Evolutionary conservation across 2,797 vertebrate species (phyloP), one percentile per base, ranked within the genome.

Genomic region (Onychomys arenicola): DNA sequence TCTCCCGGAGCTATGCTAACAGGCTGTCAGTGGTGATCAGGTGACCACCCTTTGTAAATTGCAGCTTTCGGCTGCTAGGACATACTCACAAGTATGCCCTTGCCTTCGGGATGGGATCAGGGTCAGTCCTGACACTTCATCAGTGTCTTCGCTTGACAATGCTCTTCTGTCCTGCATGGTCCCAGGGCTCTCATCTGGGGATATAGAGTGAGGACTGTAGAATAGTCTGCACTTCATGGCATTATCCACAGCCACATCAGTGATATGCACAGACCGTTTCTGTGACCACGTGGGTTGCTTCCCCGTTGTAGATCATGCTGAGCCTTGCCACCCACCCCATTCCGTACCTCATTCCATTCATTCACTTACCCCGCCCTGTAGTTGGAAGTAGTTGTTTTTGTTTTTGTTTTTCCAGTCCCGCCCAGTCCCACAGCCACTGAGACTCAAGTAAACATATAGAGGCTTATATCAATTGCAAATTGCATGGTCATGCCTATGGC

Each of bases 281-380:
- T 29, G 25, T 52, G n/a, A 65, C 71, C 43, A 81, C n/a, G 2
- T 2, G 8, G 32, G 19, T 46, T 10, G 32, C 75, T 12, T 82
- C 12, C 27, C 2, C 14, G 2, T n/a, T 0, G 4, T 46, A 5
- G 57, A 7, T 46, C 2, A 0, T 3, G 25, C 59, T 57, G 14
- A 3, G 8, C 78, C 10, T 7, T 8, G 3, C 19, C 71, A n/a
- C n/a, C n/a, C 34, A 6, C 6, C 65, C 40, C 67, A 40, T 43
- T 8, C 23, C 40, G 32, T 6, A 13, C 43, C 25, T 14, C 9
- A 5, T 25, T 52, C 27, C 49, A 13, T 27, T 69, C n/a, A 49
- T 90, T 82, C 46, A 37, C 49, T 19, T 43, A 0, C 13, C 71
- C 65, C 46, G 67, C 49, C 12, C 49, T 52, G 49, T 52, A 52